phyloP scores from a whole-genome alignment of 2,888 invertebrate species.

The Agrotis ipsilon region DNA sequence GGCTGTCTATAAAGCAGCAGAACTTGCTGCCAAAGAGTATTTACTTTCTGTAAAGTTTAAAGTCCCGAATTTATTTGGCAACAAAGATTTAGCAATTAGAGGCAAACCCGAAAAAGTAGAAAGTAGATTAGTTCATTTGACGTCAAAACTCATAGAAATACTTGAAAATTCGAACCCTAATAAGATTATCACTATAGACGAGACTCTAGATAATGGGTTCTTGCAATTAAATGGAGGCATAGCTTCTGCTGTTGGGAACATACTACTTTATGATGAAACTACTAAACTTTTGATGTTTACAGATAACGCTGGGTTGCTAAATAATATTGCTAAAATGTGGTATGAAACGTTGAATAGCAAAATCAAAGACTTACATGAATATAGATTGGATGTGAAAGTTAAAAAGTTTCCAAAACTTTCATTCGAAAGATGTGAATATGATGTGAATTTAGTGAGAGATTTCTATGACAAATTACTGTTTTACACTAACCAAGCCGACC shows the following conservation, averaged over 20 bases:
- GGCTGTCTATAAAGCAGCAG: conserved; percentile 38
- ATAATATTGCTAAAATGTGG: conserved; percentile 24
- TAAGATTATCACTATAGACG: conserved; percentile 40
- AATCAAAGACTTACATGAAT: conserved; percentile 35
- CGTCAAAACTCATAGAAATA: conserved; percentile 17
- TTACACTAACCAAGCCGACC: conserved; percentile 54
- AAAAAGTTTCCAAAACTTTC: conserved; percentile 51
- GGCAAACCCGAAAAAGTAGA: conserved; percentile 28
- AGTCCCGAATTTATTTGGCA: conserved; percentile 55
- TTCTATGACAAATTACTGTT: conserved; percentile 50
- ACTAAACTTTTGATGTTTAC: conserved; percentile 16
- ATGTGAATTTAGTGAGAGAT: conserved; percentile 28
- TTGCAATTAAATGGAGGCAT: conserved; percentile 41
- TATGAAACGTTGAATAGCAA: conserved; percentile 1
- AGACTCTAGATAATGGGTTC: conserved; percentile 27
- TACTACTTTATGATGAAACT: conserved; percentile 4
- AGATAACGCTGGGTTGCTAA: conserved; percentile 10
- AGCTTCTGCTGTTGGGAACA: conserved; percentile 49
- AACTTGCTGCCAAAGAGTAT: conserved; percentile 27
- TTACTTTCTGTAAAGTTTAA: conserved; percentile 37
- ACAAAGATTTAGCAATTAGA: conserved; percentile 49
- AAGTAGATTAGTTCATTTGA: no score
- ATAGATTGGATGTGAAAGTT: conserved; percentile 34
- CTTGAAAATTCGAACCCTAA: conserved; percentile 6
- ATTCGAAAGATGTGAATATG: conserved; percentile 27